Evolutionary conservation across 2,888 invertebrate species (phyloP).

Genomic region (Pecten maximus): DNA sequence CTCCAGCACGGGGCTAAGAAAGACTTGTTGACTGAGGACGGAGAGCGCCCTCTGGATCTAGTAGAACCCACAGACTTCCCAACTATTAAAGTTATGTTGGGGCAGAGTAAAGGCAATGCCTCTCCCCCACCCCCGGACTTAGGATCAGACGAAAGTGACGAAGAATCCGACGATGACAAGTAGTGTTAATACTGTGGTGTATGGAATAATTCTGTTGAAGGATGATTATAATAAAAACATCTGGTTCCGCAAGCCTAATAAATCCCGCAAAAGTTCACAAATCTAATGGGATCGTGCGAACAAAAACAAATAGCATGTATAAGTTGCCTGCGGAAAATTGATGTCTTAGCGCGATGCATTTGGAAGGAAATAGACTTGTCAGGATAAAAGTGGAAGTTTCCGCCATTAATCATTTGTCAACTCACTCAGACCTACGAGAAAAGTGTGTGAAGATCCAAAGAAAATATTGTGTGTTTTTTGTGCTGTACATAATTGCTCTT

Average conservation of each 20-base stretch:
- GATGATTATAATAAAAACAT: neutral
- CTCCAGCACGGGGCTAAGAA: constrained; percentile 76
- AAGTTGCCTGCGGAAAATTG: neutral
- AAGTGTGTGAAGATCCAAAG: neutral
- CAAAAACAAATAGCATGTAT: neutral
- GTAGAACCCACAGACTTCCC: constrained; percentile 78
- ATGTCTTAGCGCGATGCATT: neutral
- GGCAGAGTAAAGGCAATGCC: constrained; percentile 47
- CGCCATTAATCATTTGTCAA: neutral
- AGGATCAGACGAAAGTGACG: constrained; percentile 51
- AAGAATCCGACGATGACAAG: constrained; percentile 60
- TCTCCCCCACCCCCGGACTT: constrained; percentile 47
- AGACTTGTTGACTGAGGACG: constrained; percentile 77
- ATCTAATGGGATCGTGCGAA: neutral
- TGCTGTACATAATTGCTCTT: neutral
- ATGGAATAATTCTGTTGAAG: neutral
- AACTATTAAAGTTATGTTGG: constrained; percentile 78
- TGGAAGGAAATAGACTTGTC: neutral
- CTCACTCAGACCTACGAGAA: neutral
- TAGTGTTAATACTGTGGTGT: neutral
- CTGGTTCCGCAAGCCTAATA: neutral
- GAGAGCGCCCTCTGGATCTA: constrained; percentile 80
- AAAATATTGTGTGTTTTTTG: neutral
- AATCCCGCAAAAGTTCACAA: neutral
- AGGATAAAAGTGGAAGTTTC: neutral